Evolutionary conservation across 2,888 invertebrate species (phyloP).

Genomic region (Nineta flava): DNA sequence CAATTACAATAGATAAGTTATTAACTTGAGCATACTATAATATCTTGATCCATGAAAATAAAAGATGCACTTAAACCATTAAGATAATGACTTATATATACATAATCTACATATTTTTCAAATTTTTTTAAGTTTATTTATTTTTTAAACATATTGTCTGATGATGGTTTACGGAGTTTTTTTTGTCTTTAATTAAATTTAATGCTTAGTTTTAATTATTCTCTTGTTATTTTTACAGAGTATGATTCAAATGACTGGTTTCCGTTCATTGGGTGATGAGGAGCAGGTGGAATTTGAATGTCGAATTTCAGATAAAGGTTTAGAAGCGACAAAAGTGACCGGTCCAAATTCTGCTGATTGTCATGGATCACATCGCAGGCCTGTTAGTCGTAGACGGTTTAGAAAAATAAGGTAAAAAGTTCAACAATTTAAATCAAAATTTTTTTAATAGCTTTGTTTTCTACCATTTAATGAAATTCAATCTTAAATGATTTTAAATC

Average conservation of each 20-base stretch:
- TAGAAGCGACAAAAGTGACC: constrained; percentile 74
- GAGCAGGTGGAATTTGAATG: constrained; percentile 82
- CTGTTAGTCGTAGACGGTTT: constrained; percentile 65
- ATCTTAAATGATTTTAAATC: not conserved
- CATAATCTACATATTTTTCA: too few species aligned
- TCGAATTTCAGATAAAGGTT: constrained; percentile 67
- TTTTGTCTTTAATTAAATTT: too few species aligned
- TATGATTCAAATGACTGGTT: constrained; percentile 81
- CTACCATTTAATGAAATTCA: not conserved
- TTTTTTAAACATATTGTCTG: too few species aligned
- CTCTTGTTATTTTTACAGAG: constrained; percentile 52
- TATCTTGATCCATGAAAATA: too few species aligned
- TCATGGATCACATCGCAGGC: constrained; percentile 66
- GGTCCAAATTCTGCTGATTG: constrained; percentile 66
- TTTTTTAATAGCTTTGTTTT: not conserved
- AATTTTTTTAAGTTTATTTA: too few species aligned
- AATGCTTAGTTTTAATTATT: too few species aligned
- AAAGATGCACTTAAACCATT: too few species aligned
- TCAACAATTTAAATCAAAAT: not conserved
- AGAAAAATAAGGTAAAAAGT: constrained; percentile 59
- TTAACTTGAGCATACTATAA: too few species aligned
- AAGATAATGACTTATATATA: too few species aligned
- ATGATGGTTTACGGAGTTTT: too few species aligned
- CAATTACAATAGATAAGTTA: too few species aligned
- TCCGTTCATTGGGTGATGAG: constrained; percentile 73